A percentile compares a stretch with the other conserved stretches of the same genome.
Conservation (phyloP, 2,797 vertebrate species). For the Silurus lanzhouensis region DNA sequence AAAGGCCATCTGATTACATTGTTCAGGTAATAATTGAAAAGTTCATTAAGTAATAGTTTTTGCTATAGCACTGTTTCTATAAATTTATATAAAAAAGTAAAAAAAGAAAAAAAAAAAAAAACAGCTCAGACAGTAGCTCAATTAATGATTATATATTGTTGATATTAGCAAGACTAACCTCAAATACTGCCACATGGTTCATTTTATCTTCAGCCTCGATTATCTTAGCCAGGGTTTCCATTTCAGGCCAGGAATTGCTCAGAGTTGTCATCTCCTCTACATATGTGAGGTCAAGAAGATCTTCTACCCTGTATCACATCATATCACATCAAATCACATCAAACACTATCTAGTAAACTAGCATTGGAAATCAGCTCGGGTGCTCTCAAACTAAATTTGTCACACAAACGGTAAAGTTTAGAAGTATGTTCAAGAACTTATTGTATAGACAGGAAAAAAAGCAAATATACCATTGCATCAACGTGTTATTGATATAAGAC, state of each 20-base stretch:
- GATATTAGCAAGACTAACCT: slow-evolving; percentile 73
- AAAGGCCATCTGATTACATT: neutral
- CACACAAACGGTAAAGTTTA: neutral
- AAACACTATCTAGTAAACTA: neutral
- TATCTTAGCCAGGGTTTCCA: slow-evolving; percentile 78
- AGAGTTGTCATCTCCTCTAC: slow-evolving; percentile 69
- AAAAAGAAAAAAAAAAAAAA: too few relatives aligned
- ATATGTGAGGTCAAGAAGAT: slow-evolving; percentile 81
- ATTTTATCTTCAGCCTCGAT: slow-evolving; percentile 76
- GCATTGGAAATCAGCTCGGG: neutral
- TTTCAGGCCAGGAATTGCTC: slow-evolving; percentile 61
- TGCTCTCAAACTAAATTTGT: neutral
- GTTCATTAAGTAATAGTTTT: too few relatives aligned
- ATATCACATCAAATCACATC: neutral
- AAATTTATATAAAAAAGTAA: too few relatives aligned
- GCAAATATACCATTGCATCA: too few relatives aligned
- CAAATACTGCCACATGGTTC: slow-evolving; percentile 78
- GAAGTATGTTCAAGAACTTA: neutral
- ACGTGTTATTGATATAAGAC: neutral
- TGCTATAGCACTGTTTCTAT: too few relatives aligned
- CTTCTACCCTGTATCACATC: slow-evolving; percentile 78
- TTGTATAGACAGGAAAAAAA: neutral
- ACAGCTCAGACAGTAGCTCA: neutral
- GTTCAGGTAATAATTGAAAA: too few relatives aligned
- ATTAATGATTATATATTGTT: neutral